Conservation (phyloP, 2,113 vertebrate species). For the Solea senegalensis region DNA sequence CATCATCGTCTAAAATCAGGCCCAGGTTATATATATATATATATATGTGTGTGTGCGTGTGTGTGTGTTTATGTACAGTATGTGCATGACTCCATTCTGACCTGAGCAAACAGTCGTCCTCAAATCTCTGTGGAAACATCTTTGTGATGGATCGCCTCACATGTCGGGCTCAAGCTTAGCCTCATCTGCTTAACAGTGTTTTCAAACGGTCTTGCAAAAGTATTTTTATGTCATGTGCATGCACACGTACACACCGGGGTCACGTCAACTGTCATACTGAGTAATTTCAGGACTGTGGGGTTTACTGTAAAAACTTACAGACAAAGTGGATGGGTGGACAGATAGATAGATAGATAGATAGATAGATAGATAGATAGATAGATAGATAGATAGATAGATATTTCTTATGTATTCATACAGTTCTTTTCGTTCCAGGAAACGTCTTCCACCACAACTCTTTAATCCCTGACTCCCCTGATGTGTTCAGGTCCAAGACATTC, state of each 20-base stretch:
- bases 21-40: background rate
- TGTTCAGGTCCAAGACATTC: slow-evolving; percentile 4
- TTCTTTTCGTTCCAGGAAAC: slow-evolving; percentile 35
- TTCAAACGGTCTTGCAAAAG: background rate
- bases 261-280: slow-evolving; percentile 10
- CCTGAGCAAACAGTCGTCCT: background rate
- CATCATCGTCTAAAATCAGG: background rate
- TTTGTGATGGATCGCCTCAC: slow-evolving; percentile 14
- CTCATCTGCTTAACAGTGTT: slow-evolving; percentile 14
- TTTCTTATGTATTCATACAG: no score
- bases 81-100: background rate
- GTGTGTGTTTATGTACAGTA: background rate
- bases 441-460: slow-evolving; percentile 20
- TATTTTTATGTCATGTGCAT: background rate
- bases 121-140: slow-evolving; percentile 1
- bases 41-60: background rate
- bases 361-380: background rate
- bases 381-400: background rate
- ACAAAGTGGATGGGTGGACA: no score
- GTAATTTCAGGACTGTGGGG: background rate
- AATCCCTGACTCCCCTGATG: background rate
- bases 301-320: background rate
- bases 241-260: background rate
- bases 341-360: no score
- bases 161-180: background rate